Evolutionary conservation across 2,113 vertebrate genomes (phyloP).

Genomic region (Sylvilagus bachmani): DNA sequence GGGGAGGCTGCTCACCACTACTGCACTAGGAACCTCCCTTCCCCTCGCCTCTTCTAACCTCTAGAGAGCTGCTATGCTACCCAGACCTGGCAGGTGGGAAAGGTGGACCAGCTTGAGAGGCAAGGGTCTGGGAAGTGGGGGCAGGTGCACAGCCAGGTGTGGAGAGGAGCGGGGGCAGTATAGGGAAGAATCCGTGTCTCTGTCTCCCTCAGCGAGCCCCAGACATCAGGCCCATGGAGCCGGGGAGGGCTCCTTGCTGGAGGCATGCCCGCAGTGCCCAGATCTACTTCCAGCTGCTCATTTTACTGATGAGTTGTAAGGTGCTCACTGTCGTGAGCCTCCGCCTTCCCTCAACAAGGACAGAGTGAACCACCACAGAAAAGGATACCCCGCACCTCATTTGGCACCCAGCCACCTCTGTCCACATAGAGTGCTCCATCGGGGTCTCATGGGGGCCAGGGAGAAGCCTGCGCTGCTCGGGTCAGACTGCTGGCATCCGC

Average conservation of each 20-base stretch:
- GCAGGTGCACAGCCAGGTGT: not conserved
- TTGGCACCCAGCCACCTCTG: constrained; percentile 68
- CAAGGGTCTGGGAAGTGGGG: not conserved
- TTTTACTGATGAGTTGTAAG: constrained; percentile 76
- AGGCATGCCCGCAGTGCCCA: not conserved
- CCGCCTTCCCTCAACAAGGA: constrained; percentile 76
- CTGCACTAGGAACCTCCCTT: not conserved
- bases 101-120: not conserved
- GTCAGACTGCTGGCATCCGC: not conserved
- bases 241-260: not conserved
- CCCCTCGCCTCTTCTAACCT: not conserved
- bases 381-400: constrained; percentile 77
- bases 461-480: not conserved
- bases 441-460: constrained; percentile 3
- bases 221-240: not conserved
- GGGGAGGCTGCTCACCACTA: not conserved
- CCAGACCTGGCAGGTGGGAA: not conserved
- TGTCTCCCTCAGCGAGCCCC: not conserved
- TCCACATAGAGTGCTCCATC: constrained; percentile 15
- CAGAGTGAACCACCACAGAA: constrained; percentile 71
- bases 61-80: not conserved
- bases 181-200: not conserved
- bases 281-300: constrained; percentile 73
- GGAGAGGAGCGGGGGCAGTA: not conserved
- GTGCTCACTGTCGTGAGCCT: constrained; percentile 76